These are phyloP conservation scores for Leucophenga varia DNA, from an alignment of 1,140 invertebrate species.

Conservation along the genomic window DNA sequence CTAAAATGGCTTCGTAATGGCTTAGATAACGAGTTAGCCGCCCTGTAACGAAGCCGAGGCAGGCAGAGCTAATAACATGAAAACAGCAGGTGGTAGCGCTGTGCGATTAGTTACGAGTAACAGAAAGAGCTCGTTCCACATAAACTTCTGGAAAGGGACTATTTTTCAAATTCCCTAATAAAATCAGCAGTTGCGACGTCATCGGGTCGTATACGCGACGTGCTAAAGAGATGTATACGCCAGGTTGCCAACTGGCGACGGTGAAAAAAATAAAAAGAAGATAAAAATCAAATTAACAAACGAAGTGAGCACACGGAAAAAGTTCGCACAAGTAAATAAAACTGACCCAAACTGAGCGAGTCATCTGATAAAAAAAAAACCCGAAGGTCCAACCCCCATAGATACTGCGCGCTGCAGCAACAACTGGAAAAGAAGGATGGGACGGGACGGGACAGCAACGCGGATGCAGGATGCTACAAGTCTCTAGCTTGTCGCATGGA, in stretches of 20 bases:
- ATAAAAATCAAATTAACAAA: constrained; percentile 54
- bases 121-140: too few species aligned
- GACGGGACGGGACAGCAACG: neutral
- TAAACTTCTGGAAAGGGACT: too few species aligned
- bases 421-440: constrained; percentile 7
- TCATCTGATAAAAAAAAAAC: constrained; percentile 36
- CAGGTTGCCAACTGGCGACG: constrained; percentile 9
- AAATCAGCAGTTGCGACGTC: constrained; percentile 21
- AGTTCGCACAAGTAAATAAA: constrained; percentile 45
- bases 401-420: constrained; percentile 2
- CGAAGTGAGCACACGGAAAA: constrained; percentile 18
- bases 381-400: neutral
- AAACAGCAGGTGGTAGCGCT: too few species aligned
- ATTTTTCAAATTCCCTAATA: too few species aligned
- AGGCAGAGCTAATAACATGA: too few species aligned
- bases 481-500: constrained; percentile 24
- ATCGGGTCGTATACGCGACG: constrained; percentile 32
- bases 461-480: constrained; percentile 8
- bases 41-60: too few species aligned
- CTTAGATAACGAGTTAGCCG: too few species aligned
- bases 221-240: constrained; percentile 35
- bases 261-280: constrained; percentile 44
- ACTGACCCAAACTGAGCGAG: constrained; percentile 7
- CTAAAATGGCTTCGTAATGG: too few species aligned
- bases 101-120: too few species aligned